Percentiles rank a stretch among this genome's conserved stretches.
Conservation (phyloP, 2,888 invertebrate genomes). For the Ischnura elegans region DNA sequence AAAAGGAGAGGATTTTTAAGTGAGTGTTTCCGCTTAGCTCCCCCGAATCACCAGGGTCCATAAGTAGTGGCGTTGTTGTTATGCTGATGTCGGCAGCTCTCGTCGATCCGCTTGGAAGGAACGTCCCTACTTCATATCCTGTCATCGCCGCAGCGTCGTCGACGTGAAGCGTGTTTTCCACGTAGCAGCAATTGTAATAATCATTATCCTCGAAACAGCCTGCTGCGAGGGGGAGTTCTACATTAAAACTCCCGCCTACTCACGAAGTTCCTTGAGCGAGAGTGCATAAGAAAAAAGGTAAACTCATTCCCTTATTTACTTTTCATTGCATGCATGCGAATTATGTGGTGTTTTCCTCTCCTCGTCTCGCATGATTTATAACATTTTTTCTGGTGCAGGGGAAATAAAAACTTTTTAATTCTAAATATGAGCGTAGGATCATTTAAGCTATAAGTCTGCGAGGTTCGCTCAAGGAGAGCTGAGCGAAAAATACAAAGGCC, state of each 20-base stretch:
- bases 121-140: neutral
- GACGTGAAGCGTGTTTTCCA: neutral
- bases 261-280: neutral
- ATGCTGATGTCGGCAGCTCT: neutral
- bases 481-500: neutral
- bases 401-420: neutral
- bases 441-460: neutral
- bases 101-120: slow-evolving; percentile 4
- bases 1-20: slow-evolving; percentile 28
- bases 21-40: slow-evolving; percentile 40
- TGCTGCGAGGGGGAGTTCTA: neutral
- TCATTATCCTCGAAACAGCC: neutral
- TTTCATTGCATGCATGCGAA: neutral
- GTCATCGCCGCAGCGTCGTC: slow-evolving; percentile 18
- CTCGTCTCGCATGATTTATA: neutral
- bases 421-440: neutral
- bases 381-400: neutral
- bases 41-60: neutral
- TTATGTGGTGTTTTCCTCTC: too few relatives aligned
- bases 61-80: slow-evolving; percentile 30
- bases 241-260: neutral
- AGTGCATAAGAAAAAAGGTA: neutral
- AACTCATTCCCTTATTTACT: neutral
- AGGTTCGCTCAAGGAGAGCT: neutral
- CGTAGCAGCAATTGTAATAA: neutral